Evolutionary conservation across 1,140 invertebrate species (phyloP).

Genomic region (Olivierus martensii): DNA sequence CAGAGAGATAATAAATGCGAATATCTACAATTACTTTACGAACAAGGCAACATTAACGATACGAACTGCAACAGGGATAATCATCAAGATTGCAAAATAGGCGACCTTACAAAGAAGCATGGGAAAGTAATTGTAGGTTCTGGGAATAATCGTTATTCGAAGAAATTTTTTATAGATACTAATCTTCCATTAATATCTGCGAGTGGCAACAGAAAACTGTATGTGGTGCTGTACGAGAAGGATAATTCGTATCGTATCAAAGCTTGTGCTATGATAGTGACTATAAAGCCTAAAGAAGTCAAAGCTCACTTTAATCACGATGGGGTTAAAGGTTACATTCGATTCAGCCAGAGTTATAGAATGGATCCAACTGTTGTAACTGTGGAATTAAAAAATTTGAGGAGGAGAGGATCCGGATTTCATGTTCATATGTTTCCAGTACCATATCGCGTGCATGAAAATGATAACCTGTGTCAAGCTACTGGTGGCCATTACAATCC

Average conservation of each 20-base stretch:
- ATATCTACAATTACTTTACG: conserved; percentile 66
- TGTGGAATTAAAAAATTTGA: conserved; percentile 48
- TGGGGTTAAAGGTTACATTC: conserved; percentile 56
- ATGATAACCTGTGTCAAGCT: conserved; percentile 28
- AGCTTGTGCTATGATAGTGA: conserved; percentile 62
- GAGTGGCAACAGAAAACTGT: conserved; percentile 52
- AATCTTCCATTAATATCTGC: conserved; percentile 40
- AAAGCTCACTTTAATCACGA: conserved; percentile 59
- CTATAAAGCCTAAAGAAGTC: conserved; percentile 25
- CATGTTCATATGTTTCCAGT: conserved; percentile 39
- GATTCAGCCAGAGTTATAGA: conserved; percentile 59
- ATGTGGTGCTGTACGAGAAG: conserved; percentile 69
- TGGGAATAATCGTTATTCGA: conserved; percentile 23
- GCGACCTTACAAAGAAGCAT: conserved; percentile 61
- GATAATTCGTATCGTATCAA: conserved; percentile 61
- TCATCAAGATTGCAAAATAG: conserved; percentile 40
- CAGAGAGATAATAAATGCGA: conserved; percentile 9
- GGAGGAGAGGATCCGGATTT: conserved; percentile 33
- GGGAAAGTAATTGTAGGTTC: conserved; percentile 42
- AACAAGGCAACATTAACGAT: conserved; percentile 55
- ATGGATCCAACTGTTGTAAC: conserved; percentile 70
- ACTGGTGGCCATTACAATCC: conserved; percentile 38
- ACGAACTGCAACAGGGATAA: conserved; percentile 28
- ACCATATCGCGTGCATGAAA: conserved; percentile 21
- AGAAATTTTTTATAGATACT: conserved; percentile 22